These are phyloP conservation scores for Schizothorax lantsangensis DNA, from an alignment of 2,797 vertebrate genomes.

Conservation along the genomic window DNA sequence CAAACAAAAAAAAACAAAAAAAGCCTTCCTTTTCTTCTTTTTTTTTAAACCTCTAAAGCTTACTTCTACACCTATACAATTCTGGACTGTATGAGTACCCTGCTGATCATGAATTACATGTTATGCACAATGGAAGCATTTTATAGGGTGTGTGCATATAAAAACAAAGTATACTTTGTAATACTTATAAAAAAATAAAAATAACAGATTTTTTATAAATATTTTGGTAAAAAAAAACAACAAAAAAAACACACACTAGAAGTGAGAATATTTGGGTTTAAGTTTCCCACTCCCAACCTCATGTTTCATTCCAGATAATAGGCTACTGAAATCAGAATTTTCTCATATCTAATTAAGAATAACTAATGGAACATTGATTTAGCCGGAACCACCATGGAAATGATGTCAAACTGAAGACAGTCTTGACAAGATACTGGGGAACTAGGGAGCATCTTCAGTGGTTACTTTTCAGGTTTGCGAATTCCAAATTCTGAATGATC, in stretches of 20 bases:
- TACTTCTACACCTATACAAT: background rate
- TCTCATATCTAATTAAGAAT: background rate
- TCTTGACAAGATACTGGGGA: background rate
- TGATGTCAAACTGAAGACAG: background rate
- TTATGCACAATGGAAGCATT: background rate
- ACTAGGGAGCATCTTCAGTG: background rate
- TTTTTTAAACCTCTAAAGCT: too few species aligned
- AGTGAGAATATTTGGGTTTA: background rate
- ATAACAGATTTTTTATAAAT: too few species aligned
- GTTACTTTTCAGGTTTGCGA: background rate
- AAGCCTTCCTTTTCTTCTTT: too few species aligned
- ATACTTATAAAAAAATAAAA: background rate
- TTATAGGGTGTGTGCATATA: background rate
- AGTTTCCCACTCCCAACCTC: too few species aligned
- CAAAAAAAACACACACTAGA: background rate
- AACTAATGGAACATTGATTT: background rate
- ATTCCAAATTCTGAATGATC: background rate
- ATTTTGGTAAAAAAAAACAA: background rate
- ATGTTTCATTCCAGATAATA: background rate
- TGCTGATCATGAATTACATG: background rate
- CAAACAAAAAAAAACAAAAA: too few species aligned
- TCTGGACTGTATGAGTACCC: background rate
- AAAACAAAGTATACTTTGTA: background rate
- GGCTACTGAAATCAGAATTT: background rate
- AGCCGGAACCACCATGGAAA: too few species aligned